Conservation (phyloP, 2,113 vertebrate genomes). For the Corythornis vintsioides region DNA sequence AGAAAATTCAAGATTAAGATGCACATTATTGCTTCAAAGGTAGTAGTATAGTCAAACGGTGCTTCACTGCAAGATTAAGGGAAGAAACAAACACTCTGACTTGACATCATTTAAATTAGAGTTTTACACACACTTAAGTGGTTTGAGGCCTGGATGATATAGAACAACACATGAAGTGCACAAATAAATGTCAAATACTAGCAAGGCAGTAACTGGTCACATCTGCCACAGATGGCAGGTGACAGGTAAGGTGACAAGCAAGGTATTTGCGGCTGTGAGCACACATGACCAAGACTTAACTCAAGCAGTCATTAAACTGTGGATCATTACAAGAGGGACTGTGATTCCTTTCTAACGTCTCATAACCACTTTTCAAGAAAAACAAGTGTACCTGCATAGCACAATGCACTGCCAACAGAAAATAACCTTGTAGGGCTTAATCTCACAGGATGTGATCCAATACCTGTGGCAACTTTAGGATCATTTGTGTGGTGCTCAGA, state of each 20-base stretch:
- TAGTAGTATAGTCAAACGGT: neutral
- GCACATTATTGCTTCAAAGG: neutral
- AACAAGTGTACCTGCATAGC: neutral
- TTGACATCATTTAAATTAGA: neutral
- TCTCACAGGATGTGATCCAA: fast-evolving
- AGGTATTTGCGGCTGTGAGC: neutral
- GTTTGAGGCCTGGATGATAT: neutral
- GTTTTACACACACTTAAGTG: neutral
- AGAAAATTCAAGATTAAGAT: neutral
- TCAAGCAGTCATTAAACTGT: neutral
- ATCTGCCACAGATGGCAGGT: neutral
- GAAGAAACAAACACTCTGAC: neutral
- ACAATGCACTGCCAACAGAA: neutral
- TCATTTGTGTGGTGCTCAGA: fast-evolving
- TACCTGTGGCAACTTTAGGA: neutral
- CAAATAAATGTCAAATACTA: neutral
- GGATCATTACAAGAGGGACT: too few relatives aligned
- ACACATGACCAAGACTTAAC: neutral
- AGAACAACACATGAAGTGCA: neutral
- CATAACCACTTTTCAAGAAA: neutral
- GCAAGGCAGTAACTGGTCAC: neutral
- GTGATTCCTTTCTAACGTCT: neutral
- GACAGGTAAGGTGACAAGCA: neutral
- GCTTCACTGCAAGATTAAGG: neutral
- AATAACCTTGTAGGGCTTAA: neutral